Evolutionary conservation across 2,888 invertebrate species (phyloP), one percentile per base, ranked within the genome.

Genomic region (Paralinhomoeus sp.): DNA sequence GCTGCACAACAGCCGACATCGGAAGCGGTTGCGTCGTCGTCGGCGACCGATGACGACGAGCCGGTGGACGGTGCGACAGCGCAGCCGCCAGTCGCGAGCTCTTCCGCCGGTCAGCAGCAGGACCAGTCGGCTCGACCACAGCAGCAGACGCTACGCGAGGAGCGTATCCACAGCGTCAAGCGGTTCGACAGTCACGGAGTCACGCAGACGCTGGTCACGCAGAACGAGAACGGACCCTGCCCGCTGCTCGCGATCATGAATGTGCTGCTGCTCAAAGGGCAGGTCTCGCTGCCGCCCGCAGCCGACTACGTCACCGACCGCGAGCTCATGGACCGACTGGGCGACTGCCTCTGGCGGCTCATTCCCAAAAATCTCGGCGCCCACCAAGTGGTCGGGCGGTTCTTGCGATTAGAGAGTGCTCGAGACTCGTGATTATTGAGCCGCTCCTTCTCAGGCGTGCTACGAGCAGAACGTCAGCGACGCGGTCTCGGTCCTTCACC

Each of bases 181-280:
- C 68, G 68, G 67, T 65, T 71, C 18, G 55, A 57, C 33, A 69
- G 57, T 54, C 53, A 58, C 41, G 56, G 56, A 24, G 54, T 53
- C 36, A 45, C 45, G 17, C 62, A 61, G 47, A 67, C 68, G 15
- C 67, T 72, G 43, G 63, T 72, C 15, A 71, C 69, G 2, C 71
- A 73, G 57, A 72, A 71, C 56, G 64, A 66, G 48, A 73, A 73
- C 62, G 73, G 72, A 9, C 71, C 72, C 0, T 73, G 73, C 57
- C 73, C 73, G 2, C 57, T 73, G 24, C 61, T 73, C 37, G 70
- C 72, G 21, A 65, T 72, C 33, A 64, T 68, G 47, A 72, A 72
- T 58, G 66, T 68, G 3, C 58, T 73, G 20, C 54, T 72, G 37
- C 56, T 72, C 38, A 62, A 66, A 54, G 65, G 64, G 18, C 60